These are phyloP conservation scores for Oxyura jamaicensis DNA, from an alignment of 2,113 vertebrate genomes.

Conservation along the genomic window DNA sequence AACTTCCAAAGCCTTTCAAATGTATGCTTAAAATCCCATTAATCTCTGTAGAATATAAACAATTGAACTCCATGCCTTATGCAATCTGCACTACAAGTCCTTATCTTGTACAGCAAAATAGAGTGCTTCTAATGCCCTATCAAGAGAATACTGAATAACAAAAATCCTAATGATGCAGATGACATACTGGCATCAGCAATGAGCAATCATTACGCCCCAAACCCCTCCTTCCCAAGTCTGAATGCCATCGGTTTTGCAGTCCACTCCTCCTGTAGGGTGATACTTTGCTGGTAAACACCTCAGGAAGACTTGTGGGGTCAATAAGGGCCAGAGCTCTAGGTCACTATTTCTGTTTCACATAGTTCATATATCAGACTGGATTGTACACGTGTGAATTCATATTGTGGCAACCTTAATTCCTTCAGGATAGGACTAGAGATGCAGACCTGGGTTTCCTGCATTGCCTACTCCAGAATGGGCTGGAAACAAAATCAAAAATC, in stretches of 20 bases:
- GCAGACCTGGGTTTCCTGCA: background rate
- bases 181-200: background rate
- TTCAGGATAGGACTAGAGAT: background rate
- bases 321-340: background rate
- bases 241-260: background rate
- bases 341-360: background rate
- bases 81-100: background rate
- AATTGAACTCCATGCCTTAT: background rate
- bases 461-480: background rate
- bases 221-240: background rate
- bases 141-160: background rate
- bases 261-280: background rate
- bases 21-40: background rate
- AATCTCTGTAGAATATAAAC: background rate
- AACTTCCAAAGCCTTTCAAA: background rate
- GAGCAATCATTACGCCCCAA: rapidly evolving
- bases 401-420: background rate
- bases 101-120: background rate
- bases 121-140: background rate
- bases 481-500: background rate
- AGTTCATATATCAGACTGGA: rapidly evolving
- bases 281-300: background rate
- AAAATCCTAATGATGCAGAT: background rate
- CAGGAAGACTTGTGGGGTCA: background rate
- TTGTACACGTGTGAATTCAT: background rate